Base-by-base conservation (phyloP, 35 echinoderm and acorn worm species). In the Anneissia japonica region DNA sequence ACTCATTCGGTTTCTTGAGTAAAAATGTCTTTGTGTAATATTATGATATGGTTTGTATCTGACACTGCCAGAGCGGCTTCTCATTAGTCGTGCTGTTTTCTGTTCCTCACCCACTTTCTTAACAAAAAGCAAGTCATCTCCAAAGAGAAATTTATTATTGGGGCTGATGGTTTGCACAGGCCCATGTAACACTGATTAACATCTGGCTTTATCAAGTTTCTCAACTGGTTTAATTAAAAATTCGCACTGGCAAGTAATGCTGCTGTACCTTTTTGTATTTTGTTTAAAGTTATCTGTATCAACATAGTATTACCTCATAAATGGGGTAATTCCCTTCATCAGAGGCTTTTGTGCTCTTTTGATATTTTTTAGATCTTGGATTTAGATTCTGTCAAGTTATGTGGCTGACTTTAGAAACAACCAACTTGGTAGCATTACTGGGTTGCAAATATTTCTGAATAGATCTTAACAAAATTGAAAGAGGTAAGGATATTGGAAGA, bases 331-430 rank as follows among this genome's bases (percentile, higher is more conserved):
- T 10, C 87, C 4, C 36, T 91, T 91, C 32, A 87, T 32, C 23
- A 91, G 84, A 31, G 90, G 84, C 34, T 86, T 91, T 33, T 87
- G 84, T 11, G 36, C 6, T 77, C 78, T 91, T 30, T 91, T 79
- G 0, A 86, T n/a, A n/a, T n/a, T 23, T 21, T 80, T 91, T 19
- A 91, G 30, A 30, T 91, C 90, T 31, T 23, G 46, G 36, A 3
- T 46, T 46, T 5, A 91, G 81, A 73, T 87, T 91, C 33, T 91
- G 84, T 84, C 84, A 87, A 21, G 87, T 87, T 31, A 35, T 46
- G 11, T 36, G 84, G 38, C 82, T 91, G 19, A 91, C 84, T 39
- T 82, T 91, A 6, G 90, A 84, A 7, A 87, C 64, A 4, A 86
- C 86, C 32, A 31, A 37, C 35, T 16, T 75, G 35, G 79, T 39